Evolutionary conservation across 2,113 vertebrate species (phyloP).

Genomic region (Nyctereutes procyonoides): DNA sequence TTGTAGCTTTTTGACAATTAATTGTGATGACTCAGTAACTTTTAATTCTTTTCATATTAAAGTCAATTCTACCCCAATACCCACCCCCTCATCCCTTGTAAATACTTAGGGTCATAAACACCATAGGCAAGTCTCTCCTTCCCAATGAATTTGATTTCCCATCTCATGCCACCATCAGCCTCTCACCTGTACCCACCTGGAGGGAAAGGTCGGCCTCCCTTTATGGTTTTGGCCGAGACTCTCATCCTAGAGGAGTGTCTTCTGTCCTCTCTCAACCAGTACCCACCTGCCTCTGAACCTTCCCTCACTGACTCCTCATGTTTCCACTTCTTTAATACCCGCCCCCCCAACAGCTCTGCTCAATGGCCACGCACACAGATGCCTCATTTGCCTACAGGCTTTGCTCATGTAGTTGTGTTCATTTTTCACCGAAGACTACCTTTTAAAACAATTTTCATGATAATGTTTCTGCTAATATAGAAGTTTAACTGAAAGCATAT

Average conservation of each 20-base stretch:
- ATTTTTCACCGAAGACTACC: not conserved
- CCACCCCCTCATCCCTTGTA: not conserved
- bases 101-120: not conserved
- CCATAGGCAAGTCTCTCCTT: not conserved
- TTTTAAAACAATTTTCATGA: constrained; percentile 31
- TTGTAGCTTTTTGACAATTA: not conserved
- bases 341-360: not conserved
- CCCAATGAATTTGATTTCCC: not conserved
- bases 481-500: not conserved
- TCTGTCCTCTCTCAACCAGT: not conserved
- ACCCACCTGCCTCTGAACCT: not conserved
- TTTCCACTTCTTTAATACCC: not conserved
- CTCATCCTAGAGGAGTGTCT: not conserved
- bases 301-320: not conserved
- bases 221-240: not conserved
- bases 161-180: not conserved
- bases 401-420: not conserved
- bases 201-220: not conserved
- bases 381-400: not conserved
- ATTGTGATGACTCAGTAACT: not conserved
- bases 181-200: not conserved
- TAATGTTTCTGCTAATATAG: not conserved
- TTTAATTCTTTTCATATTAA: not conserved
- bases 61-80: not conserved
- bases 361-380: not conserved